Evolutionary conservation across 2,888 invertebrate genomes (phyloP).

Genomic region (Drosophila buzzatii): DNA sequence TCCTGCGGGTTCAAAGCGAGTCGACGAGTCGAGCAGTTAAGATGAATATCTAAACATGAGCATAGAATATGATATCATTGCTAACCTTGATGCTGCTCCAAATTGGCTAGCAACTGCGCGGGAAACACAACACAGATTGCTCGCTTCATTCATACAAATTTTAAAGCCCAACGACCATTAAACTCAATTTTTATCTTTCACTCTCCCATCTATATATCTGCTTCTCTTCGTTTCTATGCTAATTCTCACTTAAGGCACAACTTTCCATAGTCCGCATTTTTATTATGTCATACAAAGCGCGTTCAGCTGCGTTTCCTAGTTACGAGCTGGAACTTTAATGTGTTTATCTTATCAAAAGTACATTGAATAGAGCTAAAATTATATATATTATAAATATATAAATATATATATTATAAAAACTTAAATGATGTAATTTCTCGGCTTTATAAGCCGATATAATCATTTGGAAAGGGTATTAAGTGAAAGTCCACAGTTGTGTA

Average conservation of each 20-base stretch:
- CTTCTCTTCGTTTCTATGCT: constrained; percentile 29
- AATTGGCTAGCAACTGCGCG: constrained; percentile 19
- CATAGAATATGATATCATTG: constrained; percentile 27
- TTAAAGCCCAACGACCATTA: constrained; percentile 39
- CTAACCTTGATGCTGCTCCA: constrained; percentile 38
- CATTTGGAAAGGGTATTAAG: constrained; percentile 2
- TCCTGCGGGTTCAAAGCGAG: not conserved
- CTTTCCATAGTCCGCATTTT: constrained; percentile 56
- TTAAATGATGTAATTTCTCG: too few species aligned
- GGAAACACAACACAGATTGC: constrained; percentile 1
- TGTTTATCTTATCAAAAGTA: not conserved
- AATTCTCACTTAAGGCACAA: constrained; percentile 52
- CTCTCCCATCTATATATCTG: not conserved
- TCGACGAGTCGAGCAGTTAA: constrained; percentile 5
- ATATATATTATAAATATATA: too few species aligned
- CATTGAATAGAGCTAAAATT: too few species aligned
- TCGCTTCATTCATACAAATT: constrained; percentile 19
- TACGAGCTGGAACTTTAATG: constrained; percentile 20
- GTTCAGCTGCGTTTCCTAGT: constrained; percentile 65
- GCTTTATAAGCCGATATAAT: not conserved
- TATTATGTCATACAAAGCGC: constrained; percentile 46
- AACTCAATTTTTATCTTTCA: constrained; percentile 41
- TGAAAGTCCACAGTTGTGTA: constrained; percentile 8
- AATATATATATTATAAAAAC: too few species aligned
- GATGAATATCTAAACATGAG: constrained; percentile 64